Percentiles rank a stretch among this genome's conserved stretches.
phyloP scores from a whole-genome alignment of 2,797 vertebrate species.

The Eleutherodactylus coqui region DNA sequence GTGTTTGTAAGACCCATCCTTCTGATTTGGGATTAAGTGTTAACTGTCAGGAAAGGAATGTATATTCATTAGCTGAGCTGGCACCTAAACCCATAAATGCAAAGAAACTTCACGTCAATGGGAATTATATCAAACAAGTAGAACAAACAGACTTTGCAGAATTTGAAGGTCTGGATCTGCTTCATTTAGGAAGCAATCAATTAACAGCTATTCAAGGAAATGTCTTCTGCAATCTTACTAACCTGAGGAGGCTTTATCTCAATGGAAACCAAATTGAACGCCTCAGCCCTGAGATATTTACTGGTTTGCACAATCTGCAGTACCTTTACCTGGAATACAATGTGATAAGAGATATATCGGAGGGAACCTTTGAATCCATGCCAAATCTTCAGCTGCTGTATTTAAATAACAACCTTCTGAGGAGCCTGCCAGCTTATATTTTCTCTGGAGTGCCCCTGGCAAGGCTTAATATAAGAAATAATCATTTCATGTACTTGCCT shows the following conservation, averaged over 20 bases:
- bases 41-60: conserved; percentile 95
- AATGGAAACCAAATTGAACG: conserved; percentile 97
- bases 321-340: conserved; percentile 99
- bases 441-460: conserved; percentile 92
- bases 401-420: conserved; percentile 94
- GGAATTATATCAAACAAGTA: conserved; percentile 92
- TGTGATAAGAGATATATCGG: conserved; percentile 94
- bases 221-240: conserved; percentile 94
- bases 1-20: conserved; percentile 94
- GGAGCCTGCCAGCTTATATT: conserved; percentile 92
- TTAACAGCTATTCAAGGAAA: conserved; percentile 87
- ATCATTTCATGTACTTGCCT: conserved; percentile 98
- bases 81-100: conserved; percentile 89
- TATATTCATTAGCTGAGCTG: conserved; percentile 88
- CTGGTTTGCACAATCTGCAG: conserved; percentile 93
- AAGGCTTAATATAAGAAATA: conserved; percentile 94
- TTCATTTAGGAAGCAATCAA: conserved; percentile 96
- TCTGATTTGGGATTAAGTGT: conserved; percentile 96
- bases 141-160: conserved; percentile 86
- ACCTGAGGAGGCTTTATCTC: conserved; percentile 92
- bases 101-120: conserved; percentile 95
- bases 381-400: conserved; percentile 96
- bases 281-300: conserved; percentile 94
- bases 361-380: conserved; percentile 95
- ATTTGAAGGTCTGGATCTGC: conserved; percentile 94